Conservation (phyloP, 92 coral and sea anemone genomes). For the Paramuricea clavata region DNA sequence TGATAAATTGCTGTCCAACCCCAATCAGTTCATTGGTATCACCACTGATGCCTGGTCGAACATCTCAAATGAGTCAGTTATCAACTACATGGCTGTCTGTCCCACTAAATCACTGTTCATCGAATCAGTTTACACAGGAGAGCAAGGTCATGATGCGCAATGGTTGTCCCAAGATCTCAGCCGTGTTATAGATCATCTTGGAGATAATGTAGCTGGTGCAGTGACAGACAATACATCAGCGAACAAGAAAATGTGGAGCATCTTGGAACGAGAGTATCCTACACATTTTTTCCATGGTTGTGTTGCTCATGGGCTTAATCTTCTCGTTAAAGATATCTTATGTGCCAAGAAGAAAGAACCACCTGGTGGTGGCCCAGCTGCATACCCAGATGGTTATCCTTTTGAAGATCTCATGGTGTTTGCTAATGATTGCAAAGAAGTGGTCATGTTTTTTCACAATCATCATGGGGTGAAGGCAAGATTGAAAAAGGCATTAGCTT, state of each 20-base stretch:
- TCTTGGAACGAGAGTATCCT: slow-evolving; percentile 5
- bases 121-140: not conserved
- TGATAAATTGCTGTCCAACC: slow-evolving; percentile 19
- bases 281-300: slow-evolving; percentile 15
- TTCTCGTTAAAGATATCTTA: slow-evolving; percentile 12
- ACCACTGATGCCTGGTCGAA: too few relatives aligned
- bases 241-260: slow-evolving; percentile 15
- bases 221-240: slow-evolving; percentile 21
- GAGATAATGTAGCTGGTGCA: slow-evolving; percentile 22
- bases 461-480: slow-evolving; percentile 24
- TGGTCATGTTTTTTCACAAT: slow-evolving; percentile 19
- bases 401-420: slow-evolving; percentile 13
- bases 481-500: slow-evolving; percentile 12
- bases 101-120: too few relatives aligned
- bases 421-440: slow-evolving; percentile 33
- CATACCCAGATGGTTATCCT: slow-evolving; percentile 14
- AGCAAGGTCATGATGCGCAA: slow-evolving; percentile 24
- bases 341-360: slow-evolving; percentile 2
- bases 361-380: slow-evolving; percentile 29
- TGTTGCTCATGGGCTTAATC: slow-evolving; percentile 24
- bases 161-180: slow-evolving; percentile 7
- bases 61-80: too few relatives aligned
- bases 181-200: slow-evolving; percentile 23
- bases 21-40: not conserved
- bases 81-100: too few relatives aligned